These are phyloP conservation scores for Scomber scombrus DNA, from an alignment of 2,113 vertebrate species.

Conservation along the genomic window DNA sequence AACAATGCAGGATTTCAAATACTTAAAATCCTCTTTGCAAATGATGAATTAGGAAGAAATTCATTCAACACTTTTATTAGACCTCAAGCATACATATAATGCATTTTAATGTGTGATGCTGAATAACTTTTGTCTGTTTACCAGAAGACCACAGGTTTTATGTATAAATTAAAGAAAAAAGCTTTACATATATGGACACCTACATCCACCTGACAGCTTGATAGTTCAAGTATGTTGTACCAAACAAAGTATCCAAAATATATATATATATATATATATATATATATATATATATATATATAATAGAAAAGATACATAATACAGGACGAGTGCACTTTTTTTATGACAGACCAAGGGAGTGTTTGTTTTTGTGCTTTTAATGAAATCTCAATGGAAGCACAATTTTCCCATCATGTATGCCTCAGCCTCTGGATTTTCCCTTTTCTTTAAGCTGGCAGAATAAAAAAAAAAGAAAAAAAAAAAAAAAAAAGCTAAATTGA, in stretches of 20 bases:
- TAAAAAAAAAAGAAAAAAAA: conserved; percentile 8
- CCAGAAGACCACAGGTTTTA: too few species aligned
- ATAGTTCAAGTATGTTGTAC: not conserved
- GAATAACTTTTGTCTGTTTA: too few species aligned
- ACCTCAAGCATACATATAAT: too few species aligned
- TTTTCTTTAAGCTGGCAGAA: conserved; percentile 18
- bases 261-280: too few species aligned
- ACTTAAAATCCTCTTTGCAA: too few species aligned
- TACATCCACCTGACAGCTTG: too few species aligned
- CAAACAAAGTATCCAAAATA: conserved; percentile 2
- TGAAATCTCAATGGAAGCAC: conserved; percentile 18
- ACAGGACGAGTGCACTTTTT: conserved; percentile 7
- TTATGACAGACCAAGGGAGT: conserved; percentile 13
- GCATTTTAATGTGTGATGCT: too few species aligned
- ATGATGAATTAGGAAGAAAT: too few species aligned
- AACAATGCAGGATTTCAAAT: too few species aligned
- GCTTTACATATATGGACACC: not conserved
- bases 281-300: too few species aligned
- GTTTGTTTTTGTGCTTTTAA: conserved; percentile 20
- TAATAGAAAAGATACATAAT: not conserved
- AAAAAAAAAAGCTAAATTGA: not conserved
- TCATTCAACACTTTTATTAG: too few species aligned
- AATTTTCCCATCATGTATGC: conserved; percentile 19
- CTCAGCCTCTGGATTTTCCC: conserved; percentile 39
- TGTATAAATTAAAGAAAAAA: not conserved